These are phyloP conservation scores for Ovibos moschatus DNA, from an alignment of 2,113 vertebrate species.

Conservation along the genomic window DNA sequence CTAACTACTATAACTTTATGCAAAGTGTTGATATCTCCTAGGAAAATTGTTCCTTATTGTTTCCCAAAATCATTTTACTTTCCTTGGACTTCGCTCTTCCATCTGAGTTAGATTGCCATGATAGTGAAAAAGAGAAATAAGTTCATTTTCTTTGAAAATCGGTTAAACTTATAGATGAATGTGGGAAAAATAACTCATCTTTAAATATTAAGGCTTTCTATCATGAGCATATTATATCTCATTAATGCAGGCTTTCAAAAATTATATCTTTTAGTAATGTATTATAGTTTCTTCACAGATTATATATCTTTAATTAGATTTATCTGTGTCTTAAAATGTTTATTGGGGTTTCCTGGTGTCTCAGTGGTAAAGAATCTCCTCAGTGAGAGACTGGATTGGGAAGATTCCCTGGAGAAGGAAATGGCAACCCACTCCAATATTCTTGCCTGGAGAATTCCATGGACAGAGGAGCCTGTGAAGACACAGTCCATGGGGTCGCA, in stretches of 20 bases:
- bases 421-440: not conserved
- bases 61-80: not conserved
- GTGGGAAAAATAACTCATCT: not conserved
- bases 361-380: not conserved
- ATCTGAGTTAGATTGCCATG: not conserved
- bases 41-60: not conserved
- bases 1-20: not conserved
- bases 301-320: not conserved
- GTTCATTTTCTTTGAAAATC: constrained; percentile 2
- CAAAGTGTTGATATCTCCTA: not conserved
- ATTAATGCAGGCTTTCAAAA: constrained; percentile 7
- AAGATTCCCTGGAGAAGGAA: not conserved
- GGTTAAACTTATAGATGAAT: not conserved
- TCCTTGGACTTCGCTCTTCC: not conserved
- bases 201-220: not conserved
- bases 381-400: not conserved
- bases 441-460: not conserved
- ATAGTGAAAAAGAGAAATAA: constrained; percentile 4
- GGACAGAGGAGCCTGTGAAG: not conserved
- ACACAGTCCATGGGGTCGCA: not conserved
- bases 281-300: not conserved
- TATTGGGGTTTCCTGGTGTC: not conserved
- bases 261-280: not conserved
- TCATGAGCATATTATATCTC: not conserved
- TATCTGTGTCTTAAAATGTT: not conserved